Evolutionary conservation across 2,888 invertebrate species (phyloP).

Genomic region (Rotaria sp.): DNA sequence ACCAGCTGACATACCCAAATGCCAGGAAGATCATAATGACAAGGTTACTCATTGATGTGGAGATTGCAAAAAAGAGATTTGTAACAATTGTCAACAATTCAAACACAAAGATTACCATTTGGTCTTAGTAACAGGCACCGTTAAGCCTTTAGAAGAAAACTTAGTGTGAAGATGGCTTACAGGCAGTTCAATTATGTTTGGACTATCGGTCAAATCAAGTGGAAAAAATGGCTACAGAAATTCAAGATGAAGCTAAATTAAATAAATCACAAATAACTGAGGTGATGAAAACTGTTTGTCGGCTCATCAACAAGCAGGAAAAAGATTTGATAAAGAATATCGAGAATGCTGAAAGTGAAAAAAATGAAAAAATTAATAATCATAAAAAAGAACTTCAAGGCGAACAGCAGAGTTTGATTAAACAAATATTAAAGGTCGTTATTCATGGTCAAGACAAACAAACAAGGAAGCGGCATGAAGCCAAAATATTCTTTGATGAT

Average conservation of each 20-base stretch:
- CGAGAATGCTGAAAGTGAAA: background rate
- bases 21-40: background rate
- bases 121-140: background rate
- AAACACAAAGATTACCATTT: background rate
- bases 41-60: background rate
- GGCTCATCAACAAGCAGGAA: background rate
- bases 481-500: no score
- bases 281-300: background rate
- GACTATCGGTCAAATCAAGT: background rate
- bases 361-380: no score
- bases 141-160: background rate
- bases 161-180: background rate
- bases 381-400: no score
- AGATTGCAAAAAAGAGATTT: background rate
- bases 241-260: background rate
- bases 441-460: no score
- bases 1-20: background rate
- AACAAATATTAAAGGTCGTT: no score
- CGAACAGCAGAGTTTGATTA: no score
- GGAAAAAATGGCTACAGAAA: background rate
- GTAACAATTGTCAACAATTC: background rate
- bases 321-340: background rate
- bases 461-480: no score
- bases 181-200: background rate
- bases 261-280: background rate